Evolutionary conservation across 2,113 vertebrate genomes (phyloP), one percentile per base, ranked within the genome.

Genomic region (Thalassoma bifasciatum): DNA sequence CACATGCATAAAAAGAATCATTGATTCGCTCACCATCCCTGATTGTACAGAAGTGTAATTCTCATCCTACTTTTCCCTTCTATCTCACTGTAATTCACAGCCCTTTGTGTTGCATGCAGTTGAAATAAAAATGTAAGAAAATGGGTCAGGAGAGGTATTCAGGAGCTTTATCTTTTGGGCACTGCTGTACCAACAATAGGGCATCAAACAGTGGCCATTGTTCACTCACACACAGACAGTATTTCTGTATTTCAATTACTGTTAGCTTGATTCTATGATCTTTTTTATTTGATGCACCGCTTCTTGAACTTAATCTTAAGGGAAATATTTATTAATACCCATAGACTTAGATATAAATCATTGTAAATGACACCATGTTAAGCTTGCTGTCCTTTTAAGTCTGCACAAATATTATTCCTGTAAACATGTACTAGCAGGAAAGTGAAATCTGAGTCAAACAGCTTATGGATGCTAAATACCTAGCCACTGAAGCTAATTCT

Each of bases 51-150:
- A 17, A 36, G 62, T 70, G 38, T 42, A 17, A 66, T 75, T 81
- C 83, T 61, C 53, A 66, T 86, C 67, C 75, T 63, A 59, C 8
- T 66, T 79, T 64, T 77, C 66, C 17, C 17, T 17, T 47, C 74
- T 65, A 51, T 5, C 67, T 67, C 59, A 70, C 63, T 65, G 47
- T 82, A 82, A 80, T 63, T 71, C 82, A 71, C 46, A 76, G 70
- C 71, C 74, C 61, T 86, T 77, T 68, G 65, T 88, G 71, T 84
- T 66, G 69, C 80, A 59, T 21, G 62, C 53, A 82, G 72, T 72
- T 82, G 70, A 81, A 89, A 89, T 74, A 92, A 86, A 82, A 83
- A 80, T 81, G 53, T 50, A 70, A 42, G 52, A 86, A 93, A 91
- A 81, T 92, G 61, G 88, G 90, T 91, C 91, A 93, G 52, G 58